Evolutionary conservation across 2,888 invertebrate species (phyloP), one percentile per base, ranked within the genome.

Genomic region (Operophtera brumata): DNA sequence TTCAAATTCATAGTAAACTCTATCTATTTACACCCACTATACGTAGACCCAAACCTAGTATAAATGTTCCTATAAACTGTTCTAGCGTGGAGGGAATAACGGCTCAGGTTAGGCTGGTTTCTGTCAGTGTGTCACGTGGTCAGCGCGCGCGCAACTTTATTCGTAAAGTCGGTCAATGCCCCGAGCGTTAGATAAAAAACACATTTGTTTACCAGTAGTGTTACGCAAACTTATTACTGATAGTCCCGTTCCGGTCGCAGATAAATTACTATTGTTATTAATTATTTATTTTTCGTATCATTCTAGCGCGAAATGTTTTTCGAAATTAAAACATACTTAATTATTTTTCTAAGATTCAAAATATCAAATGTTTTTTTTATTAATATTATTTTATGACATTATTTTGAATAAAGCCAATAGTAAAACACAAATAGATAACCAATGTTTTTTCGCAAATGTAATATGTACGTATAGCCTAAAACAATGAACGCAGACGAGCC

Each of bases 161-260:
- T 85, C 78, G 87, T 88, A 83, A 89, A 84, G 75, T 86, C 88
- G 89, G 89, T 89, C 89, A 89, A 88, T 89, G 89, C 89, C 85
- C 88, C 84, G 84, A 70, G 82, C 81, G 83, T 85, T 88, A 86
- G 88, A 87, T 88, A 84, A 88, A 88, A 84, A 86, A 81, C 69
- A 84, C 72, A 82, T 82, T 83, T 88, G 85, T 85, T 86, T 87
- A 87, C 85, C 82, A 75, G 77, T 68, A 70, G 70, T 71, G 78
- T 87, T 88, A 88, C 88, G 88, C 87, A 86, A 87, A 85, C 69
- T 65, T 68, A 67, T 63, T 68, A 69, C 68, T 70, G 75, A 74
- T 75, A 71, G 76, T 71, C 65, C 62, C 71, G 73, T 80, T 76
- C 78, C 79, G 78, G 69, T 73, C 65, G 57, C 55, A 57, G 66